Base-by-base conservation (phyloP, 2,797 vertebrate genomes). In the Eulemur coronatus region DNA sequence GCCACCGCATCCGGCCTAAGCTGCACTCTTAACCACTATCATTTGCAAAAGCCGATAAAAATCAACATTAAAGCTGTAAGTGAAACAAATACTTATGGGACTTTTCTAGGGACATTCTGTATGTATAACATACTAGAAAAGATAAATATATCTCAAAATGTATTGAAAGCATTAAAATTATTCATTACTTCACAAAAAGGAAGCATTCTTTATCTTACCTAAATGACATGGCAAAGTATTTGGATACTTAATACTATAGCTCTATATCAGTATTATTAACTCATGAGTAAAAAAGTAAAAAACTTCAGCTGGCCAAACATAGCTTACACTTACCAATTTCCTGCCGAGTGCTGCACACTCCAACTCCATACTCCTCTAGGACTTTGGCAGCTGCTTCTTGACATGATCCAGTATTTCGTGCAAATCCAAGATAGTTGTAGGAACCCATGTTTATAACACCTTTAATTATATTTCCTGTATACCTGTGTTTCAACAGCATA, bases 391-490 rank as follows among this genome's bases (percentile, higher is more conserved):
- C 99, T 91, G 99, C 99, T 33, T 99, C 98, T 14, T 99, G 99
- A 97, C 99, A 99, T 33, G 98, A n/a, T 6, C 99, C 99, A 8
- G 73, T 93, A 89, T 99, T 99, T 97, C 99, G 99, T 20, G 99
- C 99, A 97, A 99, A 99, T 98, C 99, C 99, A 82, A 99, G 99
- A 98, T 99, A 99, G 98, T 99, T 99, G 98, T 99, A 99, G 0
- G 99, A 99, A 73, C 99, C 99, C 99, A 99, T 99, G 94, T 99
- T 99, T 98, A 99, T 99, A 92, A 99, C 98, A 50, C 98, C 99
- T 97, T 99, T 99, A 98, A 99, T 98, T 95, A 99, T 98, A 97
- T 98, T 99, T 61, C 99, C 99, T 0, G 99, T 99, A 97, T 99
- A 99, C 95, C 99, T 99, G 97, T 91, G 90, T 98, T 98, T 97